phyloP scores from a whole-genome alignment of 2,113 vertebrate species.

The Scartelaos histophorus region DNA sequence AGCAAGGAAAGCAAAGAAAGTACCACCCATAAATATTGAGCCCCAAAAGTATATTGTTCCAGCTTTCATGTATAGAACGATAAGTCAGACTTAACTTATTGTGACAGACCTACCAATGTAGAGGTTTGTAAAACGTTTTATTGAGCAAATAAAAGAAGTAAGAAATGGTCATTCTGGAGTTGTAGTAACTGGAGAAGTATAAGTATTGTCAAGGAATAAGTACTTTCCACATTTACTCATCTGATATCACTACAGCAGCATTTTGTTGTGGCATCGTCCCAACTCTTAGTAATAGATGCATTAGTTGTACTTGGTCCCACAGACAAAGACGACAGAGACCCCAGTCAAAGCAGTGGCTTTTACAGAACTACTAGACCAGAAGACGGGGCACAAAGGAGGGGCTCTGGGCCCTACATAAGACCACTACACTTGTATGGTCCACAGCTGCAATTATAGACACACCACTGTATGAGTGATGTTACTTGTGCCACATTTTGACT shows the following conservation, averaged over 20 bases:
- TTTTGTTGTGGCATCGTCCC: neutral
- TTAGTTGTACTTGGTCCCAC: constrained; percentile 8
- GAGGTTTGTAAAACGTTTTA: neutral
- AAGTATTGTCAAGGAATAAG: neutral
- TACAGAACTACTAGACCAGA: constrained; percentile 15
- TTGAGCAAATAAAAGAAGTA: neutral
- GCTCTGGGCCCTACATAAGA: constrained; percentile 36
- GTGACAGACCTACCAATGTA: neutral
- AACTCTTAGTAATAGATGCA: neutral
- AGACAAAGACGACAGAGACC: constrained; percentile 73
- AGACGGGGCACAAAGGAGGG: neutral
- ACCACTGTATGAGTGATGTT: constrained; percentile 22
- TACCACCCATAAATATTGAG: too few relatives aligned
- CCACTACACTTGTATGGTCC: constrained; percentile 41
- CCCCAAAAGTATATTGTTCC: too few relatives aligned
- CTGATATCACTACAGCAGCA: neutral
- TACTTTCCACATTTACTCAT: neutral
- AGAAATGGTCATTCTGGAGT: neutral
- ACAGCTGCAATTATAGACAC: constrained; percentile 54
- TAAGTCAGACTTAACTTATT: too few relatives aligned
- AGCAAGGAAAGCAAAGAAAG: too few relatives aligned
- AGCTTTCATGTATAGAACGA: too few relatives aligned
- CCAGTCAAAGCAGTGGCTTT: constrained; percentile 70
- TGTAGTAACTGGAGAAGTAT: neutral
- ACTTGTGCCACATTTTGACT: too few relatives aligned